A percentile compares a stretch with the other conserved stretches of the same genome.
Evolutionary conservation across 2,888 invertebrate species (phyloP).

Genomic region (Periphyllus acericola): DNA sequence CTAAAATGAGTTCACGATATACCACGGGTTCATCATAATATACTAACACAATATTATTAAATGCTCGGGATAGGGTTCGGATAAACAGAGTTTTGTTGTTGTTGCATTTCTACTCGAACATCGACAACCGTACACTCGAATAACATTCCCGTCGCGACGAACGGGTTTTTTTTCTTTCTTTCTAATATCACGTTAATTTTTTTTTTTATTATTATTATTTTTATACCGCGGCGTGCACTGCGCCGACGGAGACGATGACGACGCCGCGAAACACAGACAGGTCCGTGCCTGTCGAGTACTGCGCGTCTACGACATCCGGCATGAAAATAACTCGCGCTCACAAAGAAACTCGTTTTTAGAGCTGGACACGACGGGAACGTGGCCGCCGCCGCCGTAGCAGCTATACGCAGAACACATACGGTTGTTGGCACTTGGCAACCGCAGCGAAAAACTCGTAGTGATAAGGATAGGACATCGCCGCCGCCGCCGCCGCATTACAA

Average conservation of each 20-base stretch:
- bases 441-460: conserved; percentile 15
- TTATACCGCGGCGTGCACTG: background rate
- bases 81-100: too few relatives aligned
- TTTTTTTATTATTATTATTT: background rate
- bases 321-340: conserved; percentile 58
- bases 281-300: background rate
- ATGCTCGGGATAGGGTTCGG: too few relatives aligned
- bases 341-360: conserved; percentile 59
- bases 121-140: too few relatives aligned
- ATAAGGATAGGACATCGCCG: conserved; percentile 4
- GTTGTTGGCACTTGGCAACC: too few relatives aligned
- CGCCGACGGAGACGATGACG: background rate
- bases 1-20: too few relatives aligned
- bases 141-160: too few relatives aligned
- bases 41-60: too few relatives aligned
- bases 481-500: background rate
- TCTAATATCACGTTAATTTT: background rate
- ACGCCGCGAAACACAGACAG: background rate
- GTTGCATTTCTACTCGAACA: too few relatives aligned
- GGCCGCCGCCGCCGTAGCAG: background rate
- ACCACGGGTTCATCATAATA: too few relatives aligned
- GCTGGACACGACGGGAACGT: conserved; percentile 5
- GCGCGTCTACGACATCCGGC: conserved; percentile 40
- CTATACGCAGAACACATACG: background rate
- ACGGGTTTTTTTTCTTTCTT: too few relatives aligned